phyloP scores from a whole-genome alignment of 2,797 vertebrate species.

The Gambusia yucatana region DNA sequence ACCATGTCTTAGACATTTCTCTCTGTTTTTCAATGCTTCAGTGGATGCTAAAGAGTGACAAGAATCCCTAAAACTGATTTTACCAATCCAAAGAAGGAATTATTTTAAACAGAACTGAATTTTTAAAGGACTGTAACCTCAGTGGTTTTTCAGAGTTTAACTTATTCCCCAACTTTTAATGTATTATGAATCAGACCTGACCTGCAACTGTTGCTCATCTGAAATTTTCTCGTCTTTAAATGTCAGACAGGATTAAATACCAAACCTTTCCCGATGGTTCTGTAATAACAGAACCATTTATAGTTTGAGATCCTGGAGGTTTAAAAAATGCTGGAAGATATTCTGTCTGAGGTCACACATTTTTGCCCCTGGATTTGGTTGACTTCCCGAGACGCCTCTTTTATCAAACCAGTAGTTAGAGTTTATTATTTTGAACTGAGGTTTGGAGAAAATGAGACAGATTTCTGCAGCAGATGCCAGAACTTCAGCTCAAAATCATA shows the following conservation, averaged over 20 bases:
- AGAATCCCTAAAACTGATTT: not conserved
- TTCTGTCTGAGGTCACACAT: not conserved
- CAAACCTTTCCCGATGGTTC: not conserved
- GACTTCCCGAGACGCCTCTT: not conserved
- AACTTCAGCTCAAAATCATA: not conserved
- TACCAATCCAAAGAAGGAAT: not conserved
- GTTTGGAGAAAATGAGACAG: not conserved
- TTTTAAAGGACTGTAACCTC: not conserved
- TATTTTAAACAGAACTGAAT: not conserved
- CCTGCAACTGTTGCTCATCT: not conserved
- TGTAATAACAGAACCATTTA: not conserved
- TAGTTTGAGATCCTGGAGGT: not conserved
- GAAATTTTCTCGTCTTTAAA: slow-evolving; percentile 6
- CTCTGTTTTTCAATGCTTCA: not conserved
- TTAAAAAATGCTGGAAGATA: not conserved
- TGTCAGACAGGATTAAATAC: not conserved
- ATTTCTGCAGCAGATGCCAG: not conserved
- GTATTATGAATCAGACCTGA: not conserved
- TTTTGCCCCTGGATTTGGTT: not conserved
- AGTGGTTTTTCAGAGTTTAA: not conserved
- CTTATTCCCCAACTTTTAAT: not conserved
- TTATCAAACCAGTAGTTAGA: slow-evolving; percentile 5
- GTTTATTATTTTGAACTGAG: slow-evolving; percentile 4
- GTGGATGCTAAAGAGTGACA: not conserved
- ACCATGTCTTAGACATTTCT: not conserved